Evolutionary conservation across 2,888 invertebrate genomes (phyloP).

Genomic region (Salticus scenicus): DNA sequence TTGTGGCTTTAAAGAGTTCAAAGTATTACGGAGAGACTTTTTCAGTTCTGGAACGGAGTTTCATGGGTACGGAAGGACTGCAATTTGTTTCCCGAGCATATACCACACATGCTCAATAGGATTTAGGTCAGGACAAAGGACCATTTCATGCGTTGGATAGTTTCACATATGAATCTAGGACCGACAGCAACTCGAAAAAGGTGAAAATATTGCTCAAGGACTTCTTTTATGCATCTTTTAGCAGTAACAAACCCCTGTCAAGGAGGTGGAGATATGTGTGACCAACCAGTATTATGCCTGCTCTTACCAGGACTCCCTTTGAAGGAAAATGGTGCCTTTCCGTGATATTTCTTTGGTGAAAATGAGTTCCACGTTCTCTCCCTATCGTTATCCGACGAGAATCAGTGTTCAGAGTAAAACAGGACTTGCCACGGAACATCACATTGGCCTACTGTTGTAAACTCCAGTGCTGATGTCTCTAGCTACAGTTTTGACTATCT

Average conservation of each 20-base stretch:
- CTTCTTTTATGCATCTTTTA: not conserved
- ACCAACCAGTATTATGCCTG: not conserved
- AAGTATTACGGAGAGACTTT: not conserved
- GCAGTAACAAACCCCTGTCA: not conserved
- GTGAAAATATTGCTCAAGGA: not conserved
- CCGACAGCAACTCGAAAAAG: conserved; percentile 7
- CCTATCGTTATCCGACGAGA: not conserved
- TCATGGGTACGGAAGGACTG: not conserved
- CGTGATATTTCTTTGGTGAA: not conserved
- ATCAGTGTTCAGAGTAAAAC: not conserved
- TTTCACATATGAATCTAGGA: conserved; percentile 14
- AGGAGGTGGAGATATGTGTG: not conserved
- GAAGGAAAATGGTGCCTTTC: not conserved
- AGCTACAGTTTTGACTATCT: not conserved
- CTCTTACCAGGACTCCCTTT: not conserved
- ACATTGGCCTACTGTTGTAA: not conserved
- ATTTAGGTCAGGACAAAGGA: not conserved
- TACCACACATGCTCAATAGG: conserved; percentile 24
- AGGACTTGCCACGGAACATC: not conserved
- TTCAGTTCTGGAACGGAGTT: conserved; percentile 20
- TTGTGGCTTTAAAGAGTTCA: not conserved
- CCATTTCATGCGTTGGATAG: not conserved
- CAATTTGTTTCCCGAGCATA: conserved; percentile 5
- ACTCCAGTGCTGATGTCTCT: not conserved
- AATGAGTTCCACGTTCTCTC: not conserved